Percentiles rank a stretch among this genome's conserved stretches.
Conservation (phyloP, 2,113 vertebrate genomes). For the Oreochromis spilurus region DNA sequence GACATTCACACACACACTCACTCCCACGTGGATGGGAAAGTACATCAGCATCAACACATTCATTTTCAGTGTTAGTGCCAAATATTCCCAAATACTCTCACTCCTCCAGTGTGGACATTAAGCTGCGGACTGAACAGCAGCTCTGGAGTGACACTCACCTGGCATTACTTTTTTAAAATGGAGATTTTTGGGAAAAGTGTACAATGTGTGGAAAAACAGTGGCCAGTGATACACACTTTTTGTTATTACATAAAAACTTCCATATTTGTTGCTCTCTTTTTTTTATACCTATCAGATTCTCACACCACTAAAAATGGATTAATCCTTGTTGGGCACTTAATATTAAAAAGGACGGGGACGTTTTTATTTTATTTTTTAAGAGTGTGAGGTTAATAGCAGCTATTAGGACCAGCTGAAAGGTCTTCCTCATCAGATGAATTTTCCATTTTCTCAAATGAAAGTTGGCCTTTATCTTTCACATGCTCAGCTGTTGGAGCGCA, state of each 20-base stretch:
- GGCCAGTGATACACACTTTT: slow-evolving; percentile 43
- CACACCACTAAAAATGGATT: slow-evolving; percentile 57
- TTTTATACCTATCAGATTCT: slow-evolving; percentile 24
- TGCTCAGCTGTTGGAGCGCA: slow-evolving; percentile 12
- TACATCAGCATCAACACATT: slow-evolving; percentile 92
- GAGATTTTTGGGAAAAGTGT: neutral
- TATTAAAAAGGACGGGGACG: slow-evolving; percentile 20
- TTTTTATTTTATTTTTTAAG: neutral
- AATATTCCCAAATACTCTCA: neutral
- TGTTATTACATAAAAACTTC: slow-evolving; percentile 14
- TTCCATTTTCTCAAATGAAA: slow-evolving; percentile 8
- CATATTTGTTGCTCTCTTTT: slow-evolving; percentile 48
- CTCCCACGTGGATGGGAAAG: slow-evolving; percentile 89
- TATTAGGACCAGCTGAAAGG: neutral
- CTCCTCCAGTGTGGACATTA: neutral
- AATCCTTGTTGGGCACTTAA: slow-evolving; percentile 54
- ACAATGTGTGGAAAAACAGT: neutral
- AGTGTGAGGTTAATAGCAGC: slow-evolving; percentile 20
- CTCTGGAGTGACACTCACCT: neutral
- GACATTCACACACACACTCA: slow-evolving; percentile 91
- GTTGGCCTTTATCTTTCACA: neutral
- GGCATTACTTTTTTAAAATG: neutral
- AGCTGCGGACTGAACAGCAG: slow-evolving; percentile 11
- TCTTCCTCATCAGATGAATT: neutral
- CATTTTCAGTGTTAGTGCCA: slow-evolving; percentile 88